Evolutionary conservation across 2,888 invertebrate species (phyloP), one percentile per base, ranked within the genome.

Genomic region (Drosophila nr. perissopoda): DNA sequence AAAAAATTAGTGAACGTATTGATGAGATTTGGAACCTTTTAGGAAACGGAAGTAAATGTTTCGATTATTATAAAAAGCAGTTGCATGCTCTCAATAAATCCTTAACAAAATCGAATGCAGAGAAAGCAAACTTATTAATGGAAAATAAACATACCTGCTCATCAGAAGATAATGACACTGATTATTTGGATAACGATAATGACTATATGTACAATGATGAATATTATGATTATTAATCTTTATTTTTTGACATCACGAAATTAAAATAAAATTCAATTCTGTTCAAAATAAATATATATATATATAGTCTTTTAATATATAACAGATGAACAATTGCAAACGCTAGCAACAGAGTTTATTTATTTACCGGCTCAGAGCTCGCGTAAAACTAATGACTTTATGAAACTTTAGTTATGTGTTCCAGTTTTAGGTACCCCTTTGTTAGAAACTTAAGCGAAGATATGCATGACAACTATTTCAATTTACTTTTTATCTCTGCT

Each of bases 61-160:
- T 8, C 0, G 2, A 5, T 7, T 67, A 54, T 48, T 67, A 67
- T 48, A 31, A 16, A 13, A 33, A 21, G 8, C 68, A 54, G 27
- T 36, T 13, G 0, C 1, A 1, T 13, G 16, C 0, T 2, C 36
- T 68, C 11, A 13, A 18, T 13, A 40, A 21, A 13, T 53, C 68
- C 16, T 40, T 18, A 6, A 7, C 2, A 8, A 49, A 36, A 36
- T 38, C 18, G 29, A 66, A 27, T 7, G 36, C 5, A 2, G 1
- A 67, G 6, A 67, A 67, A 25, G 48, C 27, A 38, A 5, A 18
- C 4, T 10, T 16, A 2, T 54, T 67, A 16, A 3, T 4, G 11
- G 33, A 54, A 33, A 67, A 38, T 67, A 36, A 6, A 8, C 0
- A 2, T 2, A 0, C 2, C 2, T 67, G 67, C 6, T 7, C 53